phyloP scores from a whole-genome alignment of 1,140 invertebrate genomes.

The Drosophila jambulina region DNA sequence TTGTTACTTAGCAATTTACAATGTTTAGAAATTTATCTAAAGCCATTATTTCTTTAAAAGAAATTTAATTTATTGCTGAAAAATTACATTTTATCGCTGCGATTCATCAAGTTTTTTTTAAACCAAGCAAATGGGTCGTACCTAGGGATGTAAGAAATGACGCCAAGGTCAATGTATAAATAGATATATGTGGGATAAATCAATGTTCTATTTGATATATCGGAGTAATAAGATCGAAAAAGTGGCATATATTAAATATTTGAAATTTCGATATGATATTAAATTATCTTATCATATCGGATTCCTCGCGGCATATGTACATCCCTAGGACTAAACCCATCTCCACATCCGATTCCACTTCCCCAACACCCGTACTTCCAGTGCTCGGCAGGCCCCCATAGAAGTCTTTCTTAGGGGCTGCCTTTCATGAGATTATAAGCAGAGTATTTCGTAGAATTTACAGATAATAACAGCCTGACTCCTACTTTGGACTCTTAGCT shows the following conservation, averaged over 20 bases:
- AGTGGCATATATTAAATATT: neutral
- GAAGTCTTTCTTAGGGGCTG: constrained; percentile 15
- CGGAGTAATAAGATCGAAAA: too few relatives aligned
- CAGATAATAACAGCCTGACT: constrained; percentile 5
- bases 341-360: constrained; percentile 11
- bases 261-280: too few relatives aligned
- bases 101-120: neutral
- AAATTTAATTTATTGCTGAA: neutral
- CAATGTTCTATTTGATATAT: neutral
- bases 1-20: neutral
- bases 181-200: neutral
- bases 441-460: constrained; percentile 37
- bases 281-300: too few relatives aligned
- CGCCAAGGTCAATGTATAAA: too few relatives aligned
- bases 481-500: constrained; percentile 20
- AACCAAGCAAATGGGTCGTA: neutral
- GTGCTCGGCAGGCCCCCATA: constrained; percentile 24
- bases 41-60: neutral
- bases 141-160: neutral
- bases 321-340: neutral
- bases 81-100: constrained; percentile 8
- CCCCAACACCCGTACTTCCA: constrained; percentile 35
- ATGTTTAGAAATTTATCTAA: neutral
- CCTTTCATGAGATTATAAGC: constrained; percentile 38
- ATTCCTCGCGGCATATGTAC: neutral